Evolutionary conservation across 35 echinoderm and acorn worm species (phyloP).

Genomic region (Nesometra sesokonis): DNA sequence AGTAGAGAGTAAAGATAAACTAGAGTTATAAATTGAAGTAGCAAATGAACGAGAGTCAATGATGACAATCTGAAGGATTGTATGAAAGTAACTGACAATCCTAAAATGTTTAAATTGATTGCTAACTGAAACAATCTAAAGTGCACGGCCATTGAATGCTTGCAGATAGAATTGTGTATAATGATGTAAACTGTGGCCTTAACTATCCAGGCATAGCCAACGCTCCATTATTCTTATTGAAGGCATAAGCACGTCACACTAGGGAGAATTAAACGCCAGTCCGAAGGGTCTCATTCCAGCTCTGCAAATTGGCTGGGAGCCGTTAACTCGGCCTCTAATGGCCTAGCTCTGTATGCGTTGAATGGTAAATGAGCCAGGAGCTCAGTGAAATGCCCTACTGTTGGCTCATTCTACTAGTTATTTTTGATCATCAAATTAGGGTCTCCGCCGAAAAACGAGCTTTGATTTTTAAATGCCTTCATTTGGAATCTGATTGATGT

Average conservation of each 20-base stretch:
- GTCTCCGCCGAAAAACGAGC: neutral
- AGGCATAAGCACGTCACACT: neutral
- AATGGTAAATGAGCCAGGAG: neutral
- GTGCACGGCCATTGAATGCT: neutral
- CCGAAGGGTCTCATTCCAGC: neutral
- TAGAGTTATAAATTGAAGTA: neutral
- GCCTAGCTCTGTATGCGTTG: neutral
- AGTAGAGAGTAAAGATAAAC: neutral
- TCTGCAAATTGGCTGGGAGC: neutral
- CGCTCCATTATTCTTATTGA: neutral
- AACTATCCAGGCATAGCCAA: neutral
- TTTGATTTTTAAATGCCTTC: slow-evolving; percentile 1
- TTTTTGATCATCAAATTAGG: neutral
- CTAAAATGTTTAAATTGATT: slow-evolving; percentile 1
- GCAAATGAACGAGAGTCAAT: neutral
- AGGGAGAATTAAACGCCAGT: neutral
- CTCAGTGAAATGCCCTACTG: neutral
- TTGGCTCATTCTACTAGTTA: neutral
- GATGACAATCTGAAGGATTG: neutral
- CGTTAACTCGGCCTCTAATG: neutral
- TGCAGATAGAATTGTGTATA: neutral
- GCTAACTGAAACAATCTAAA: neutral
- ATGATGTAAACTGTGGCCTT: neutral
- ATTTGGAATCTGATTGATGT: neutral
- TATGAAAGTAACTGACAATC: neutral